Evolutionary conservation across 2,113 vertebrate genomes (phyloP), one percentile per base, ranked within the genome.

Genomic region (Lonchura striata): DNA sequence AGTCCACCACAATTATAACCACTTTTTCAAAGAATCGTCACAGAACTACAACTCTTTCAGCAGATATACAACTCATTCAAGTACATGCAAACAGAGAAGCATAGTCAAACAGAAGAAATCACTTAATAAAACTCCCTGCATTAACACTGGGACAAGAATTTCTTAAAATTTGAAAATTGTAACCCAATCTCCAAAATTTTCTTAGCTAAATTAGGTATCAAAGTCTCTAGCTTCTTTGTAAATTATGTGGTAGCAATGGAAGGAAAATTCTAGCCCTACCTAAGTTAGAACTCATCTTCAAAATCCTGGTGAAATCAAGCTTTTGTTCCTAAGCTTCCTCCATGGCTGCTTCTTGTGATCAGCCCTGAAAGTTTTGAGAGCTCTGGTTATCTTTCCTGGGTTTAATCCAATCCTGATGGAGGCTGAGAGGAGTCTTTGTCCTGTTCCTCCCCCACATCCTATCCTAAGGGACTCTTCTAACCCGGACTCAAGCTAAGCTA

Each of bases 351-450:
- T 39, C 65, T 86, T 86, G 27, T 49, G 41, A 65, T 74, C 63
- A 80, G 25, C 28, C 35, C 44, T 68, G 33, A 66, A 91, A 57
- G 23, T 31, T 92, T 93, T 71, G 88, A 54, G 66, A 94, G 54
- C 13, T 47, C 30, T 88, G 25, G 27, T 83, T 88, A 42, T 75
- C 90, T 95, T 78, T 86, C 21, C 56, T 92, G 49, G 59, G 9
- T 83, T 93, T 94, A 86, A 90, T 95, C 90, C 68, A 80, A 17
- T 63, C 54, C 68, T 95, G 64, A 75, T 59, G 30, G 68, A 92
- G 42, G 13, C 64, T 86, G 53, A 91, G 79, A 74, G 54, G 13
- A 93, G 42, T 6, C 33, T 86, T 92, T 78, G 52, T 70, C 68
- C 56, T 13, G 1, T 86, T 88, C 20, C 10, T 77, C 7, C 41